Percentiles rank a stretch among this genome's conserved stretches.
These are phyloP conservation scores for Poecilia picta DNA, from an alignment of 2,797 vertebrate genomes.

Conservation along the genomic window DNA sequence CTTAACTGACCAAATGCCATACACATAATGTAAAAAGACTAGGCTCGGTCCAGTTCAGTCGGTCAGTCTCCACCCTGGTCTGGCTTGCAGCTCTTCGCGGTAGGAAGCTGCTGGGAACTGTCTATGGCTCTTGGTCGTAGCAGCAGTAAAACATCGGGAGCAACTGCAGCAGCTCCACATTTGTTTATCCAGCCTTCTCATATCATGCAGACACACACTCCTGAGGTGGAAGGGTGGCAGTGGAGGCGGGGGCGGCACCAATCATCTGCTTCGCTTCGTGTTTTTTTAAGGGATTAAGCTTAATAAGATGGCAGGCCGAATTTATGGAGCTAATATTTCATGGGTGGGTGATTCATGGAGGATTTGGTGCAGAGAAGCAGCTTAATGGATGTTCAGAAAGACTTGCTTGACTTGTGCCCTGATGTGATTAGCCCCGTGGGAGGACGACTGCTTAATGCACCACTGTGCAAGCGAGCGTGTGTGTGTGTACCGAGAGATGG, in stretches of 20 bases:
- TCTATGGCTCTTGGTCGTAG: background rate
- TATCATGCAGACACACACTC: conserved; percentile 40
- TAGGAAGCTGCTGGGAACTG: background rate
- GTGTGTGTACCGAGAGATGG: conserved; percentile 35
- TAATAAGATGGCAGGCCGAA: conserved; percentile 63
- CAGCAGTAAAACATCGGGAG: conserved; percentile 1
- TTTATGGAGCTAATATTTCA: conserved; percentile 65
- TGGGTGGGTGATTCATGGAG: conserved; percentile 52
- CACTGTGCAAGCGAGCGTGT: conserved; percentile 48
- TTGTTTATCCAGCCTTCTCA: conserved; percentile 33
- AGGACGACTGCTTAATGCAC: conserved; percentile 45
- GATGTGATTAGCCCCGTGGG: conserved; percentile 55
- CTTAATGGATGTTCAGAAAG: conserved; percentile 61
- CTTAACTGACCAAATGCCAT: background rate
- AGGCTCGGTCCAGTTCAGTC: background rate
- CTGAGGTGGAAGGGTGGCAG: conserved; percentile 13
- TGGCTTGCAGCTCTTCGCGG: background rate
- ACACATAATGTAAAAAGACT: background rate
- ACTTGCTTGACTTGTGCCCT: conserved; percentile 56
- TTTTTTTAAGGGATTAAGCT: conserved; percentile 53
- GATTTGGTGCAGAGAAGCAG: conserved; percentile 47
- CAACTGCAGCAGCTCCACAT: conserved; percentile 4
- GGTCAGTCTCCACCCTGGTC: background rate
- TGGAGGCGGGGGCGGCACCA: background rate
- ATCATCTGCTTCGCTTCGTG: conserved; percentile 15